These are phyloP conservation scores for Apostichopus leukothele DNA, from an alignment of 53 echinoderm and acorn worm species.

Conservation along the genomic window DNA sequence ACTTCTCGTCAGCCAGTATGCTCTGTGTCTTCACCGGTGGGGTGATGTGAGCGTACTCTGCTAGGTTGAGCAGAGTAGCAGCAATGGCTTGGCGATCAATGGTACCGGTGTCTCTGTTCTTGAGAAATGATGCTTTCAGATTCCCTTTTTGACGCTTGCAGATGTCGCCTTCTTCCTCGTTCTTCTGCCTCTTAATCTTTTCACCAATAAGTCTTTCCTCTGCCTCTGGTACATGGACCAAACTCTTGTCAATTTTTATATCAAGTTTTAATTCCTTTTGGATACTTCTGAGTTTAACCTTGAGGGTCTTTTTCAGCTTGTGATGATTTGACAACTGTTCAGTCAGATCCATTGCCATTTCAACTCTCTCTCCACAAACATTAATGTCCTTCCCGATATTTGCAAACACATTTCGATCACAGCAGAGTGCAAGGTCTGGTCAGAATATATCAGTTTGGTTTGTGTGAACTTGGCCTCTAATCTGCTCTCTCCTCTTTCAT, in stretches of 20 bases:
- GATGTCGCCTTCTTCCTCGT: neutral
- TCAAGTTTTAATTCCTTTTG: slow-evolving; percentile 33
- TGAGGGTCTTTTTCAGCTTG: slow-evolving; percentile 21
- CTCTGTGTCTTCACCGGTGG: neutral
- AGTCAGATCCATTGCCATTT: slow-evolving; percentile 13
- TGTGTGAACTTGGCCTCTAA: neutral
- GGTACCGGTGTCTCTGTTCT: neutral
- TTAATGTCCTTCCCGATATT: neutral
- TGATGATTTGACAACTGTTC: neutral
- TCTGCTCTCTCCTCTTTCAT: neutral
- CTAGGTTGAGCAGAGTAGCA: slow-evolving; percentile 22
- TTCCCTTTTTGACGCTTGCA: neutral
- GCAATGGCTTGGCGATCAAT: neutral
- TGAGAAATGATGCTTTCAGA: neutral
- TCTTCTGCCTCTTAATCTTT: neutral
- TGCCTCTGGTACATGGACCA: slow-evolving; percentile 17
- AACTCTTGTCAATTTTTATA: slow-evolving; percentile 21
- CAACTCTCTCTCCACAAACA: neutral
- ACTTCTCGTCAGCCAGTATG: neutral
- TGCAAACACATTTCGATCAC: neutral
- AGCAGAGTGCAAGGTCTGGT: neutral
- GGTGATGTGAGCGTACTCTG: neutral
- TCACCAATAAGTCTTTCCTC: too few species aligned
- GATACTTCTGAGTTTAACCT: slow-evolving; percentile 16
- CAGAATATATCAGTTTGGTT: neutral